phyloP scores from a whole-genome alignment of 1,140 invertebrate genomes.

The Anastatus disparis region DNA sequence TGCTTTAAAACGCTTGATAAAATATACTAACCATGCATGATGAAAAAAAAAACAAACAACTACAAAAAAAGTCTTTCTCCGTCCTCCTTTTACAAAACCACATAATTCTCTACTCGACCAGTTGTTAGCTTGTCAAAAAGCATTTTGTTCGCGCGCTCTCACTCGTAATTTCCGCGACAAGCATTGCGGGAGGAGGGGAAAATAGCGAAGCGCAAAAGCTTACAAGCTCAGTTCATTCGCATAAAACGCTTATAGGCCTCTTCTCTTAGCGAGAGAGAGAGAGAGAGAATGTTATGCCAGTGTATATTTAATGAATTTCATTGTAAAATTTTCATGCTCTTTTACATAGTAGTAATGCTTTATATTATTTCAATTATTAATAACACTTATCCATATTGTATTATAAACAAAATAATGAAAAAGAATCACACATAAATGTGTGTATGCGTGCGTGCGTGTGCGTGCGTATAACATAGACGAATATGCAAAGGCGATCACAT shows the following conservation, averaged over 20 bases:
- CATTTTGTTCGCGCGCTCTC: neutral
- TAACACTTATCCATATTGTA: neutral
- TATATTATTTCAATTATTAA: slow-evolving; percentile 27
- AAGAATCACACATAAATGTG: too few species aligned
- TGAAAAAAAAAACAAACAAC: too few species aligned
- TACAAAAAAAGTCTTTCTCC: too few species aligned
- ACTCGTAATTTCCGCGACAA: neutral
- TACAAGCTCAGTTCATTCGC: too few species aligned
- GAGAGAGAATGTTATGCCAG: neutral
- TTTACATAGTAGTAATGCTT: neutral
- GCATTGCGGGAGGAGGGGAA: too few species aligned
- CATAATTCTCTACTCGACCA: neutral
- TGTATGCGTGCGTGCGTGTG: neutral
- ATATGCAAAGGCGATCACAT: too few species aligned
- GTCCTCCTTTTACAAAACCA: neutral
- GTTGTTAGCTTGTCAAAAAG: slow-evolving; percentile 1
- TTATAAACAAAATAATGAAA: neutral
- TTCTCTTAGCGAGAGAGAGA: too few species aligned
- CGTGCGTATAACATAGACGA: too few species aligned
- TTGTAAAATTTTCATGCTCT: neutral
- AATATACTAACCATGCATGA: neutral
- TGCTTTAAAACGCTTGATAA: neutral
- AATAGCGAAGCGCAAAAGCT: neutral
- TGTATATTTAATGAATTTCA: slow-evolving; percentile 9
- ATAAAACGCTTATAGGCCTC: too few species aligned